These are phyloP conservation scores for Orius insidiosus DNA, from an alignment of 1,140 invertebrate species.

Conservation along the genomic window DNA sequence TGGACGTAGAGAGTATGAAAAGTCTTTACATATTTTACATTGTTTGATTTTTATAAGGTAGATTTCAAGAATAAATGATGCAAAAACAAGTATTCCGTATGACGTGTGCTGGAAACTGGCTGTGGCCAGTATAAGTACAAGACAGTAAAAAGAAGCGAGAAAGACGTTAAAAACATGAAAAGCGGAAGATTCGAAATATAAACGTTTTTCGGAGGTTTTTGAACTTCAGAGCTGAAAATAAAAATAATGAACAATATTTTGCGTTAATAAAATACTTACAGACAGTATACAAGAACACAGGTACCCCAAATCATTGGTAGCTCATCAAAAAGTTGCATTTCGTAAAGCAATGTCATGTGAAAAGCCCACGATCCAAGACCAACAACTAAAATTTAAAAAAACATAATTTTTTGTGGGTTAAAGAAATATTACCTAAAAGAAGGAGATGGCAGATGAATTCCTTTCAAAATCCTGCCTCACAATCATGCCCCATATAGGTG, in stretches of 20 bases:
- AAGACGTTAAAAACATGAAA: constrained; percentile 11
- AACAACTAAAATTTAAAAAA: constrained; percentile 19
- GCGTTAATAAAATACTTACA: constrained; percentile 18
- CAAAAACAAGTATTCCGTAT: constrained; percentile 20
- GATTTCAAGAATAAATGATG: constrained; percentile 18
- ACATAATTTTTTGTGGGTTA: too few species aligned
- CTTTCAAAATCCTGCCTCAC: constrained; percentile 20
- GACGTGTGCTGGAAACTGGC: constrained; percentile 20
- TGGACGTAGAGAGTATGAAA: constrained; percentile 18
- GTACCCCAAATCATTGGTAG: constrained; percentile 23
- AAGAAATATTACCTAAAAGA: constrained; percentile 20
- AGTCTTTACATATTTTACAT: constrained; percentile 19
- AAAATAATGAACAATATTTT: neutral
- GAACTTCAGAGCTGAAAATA: constrained; percentile 15
- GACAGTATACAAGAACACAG: constrained; percentile 20
- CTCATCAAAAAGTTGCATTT: constrained; percentile 24
- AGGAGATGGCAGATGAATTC: constrained; percentile 20
- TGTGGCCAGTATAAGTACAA: constrained; percentile 21
- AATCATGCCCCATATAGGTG: constrained; percentile 21
- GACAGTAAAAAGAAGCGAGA: constrained; percentile 18
- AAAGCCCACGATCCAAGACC: constrained; percentile 22
- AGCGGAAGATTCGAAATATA: constrained; percentile 17
- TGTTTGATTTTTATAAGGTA: constrained; percentile 16
- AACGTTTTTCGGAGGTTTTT: constrained; percentile 10
- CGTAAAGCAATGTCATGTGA: constrained; percentile 23